Evolutionary conservation across 2,888 invertebrate genomes (phyloP), one percentile per base, ranked within the genome.

Genomic region (Erannis defoliaria): DNA sequence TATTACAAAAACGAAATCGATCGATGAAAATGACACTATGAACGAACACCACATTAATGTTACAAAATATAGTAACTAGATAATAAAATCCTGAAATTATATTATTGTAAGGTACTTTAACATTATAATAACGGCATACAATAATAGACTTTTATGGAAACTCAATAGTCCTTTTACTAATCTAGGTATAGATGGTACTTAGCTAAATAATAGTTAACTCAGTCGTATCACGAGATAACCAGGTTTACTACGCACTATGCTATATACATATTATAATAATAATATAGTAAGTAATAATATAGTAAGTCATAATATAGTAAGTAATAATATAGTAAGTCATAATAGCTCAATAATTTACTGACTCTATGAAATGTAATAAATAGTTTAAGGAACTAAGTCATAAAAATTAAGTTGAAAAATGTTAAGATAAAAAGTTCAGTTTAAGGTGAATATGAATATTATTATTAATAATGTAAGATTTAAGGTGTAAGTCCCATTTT

Each of bases 31-130:
- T 86, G 93, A 72, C 91, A 85, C 69, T 70, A 75, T 77, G 81
- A 91, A 90, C 81, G 93, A 93, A 93, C 93, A 93, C 93, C 93
- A 93, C 82, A 83, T 77, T 88, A 88, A 85, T 82, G 72, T 84
- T 86, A 89, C 82, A 86, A 88, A 86, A 81, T 82, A 82, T 88
- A 86, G 82, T 74, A 79, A 76, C 80, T 86, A 90, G 79, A 77
- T 86, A 85, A 80, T 80, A 79, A 84, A 87, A 83, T 89, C 85
- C 85, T 88, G 86, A 80, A 85, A 82, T 82, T 84, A 86, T 85
- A 85, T 86, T 81, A 84, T 61, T 19, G 40, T 86, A 86, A 85
- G 84, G 74, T 82, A 85, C 66, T 77, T 62, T 81, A 79, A 75
- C 77, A 37, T 29, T 71, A 77, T 71, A 75, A 75, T 76, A 75